Evolutionary conservation across 2,888 invertebrate genomes (phyloP).

Genomic region (Sepiola atlantica): DNA sequence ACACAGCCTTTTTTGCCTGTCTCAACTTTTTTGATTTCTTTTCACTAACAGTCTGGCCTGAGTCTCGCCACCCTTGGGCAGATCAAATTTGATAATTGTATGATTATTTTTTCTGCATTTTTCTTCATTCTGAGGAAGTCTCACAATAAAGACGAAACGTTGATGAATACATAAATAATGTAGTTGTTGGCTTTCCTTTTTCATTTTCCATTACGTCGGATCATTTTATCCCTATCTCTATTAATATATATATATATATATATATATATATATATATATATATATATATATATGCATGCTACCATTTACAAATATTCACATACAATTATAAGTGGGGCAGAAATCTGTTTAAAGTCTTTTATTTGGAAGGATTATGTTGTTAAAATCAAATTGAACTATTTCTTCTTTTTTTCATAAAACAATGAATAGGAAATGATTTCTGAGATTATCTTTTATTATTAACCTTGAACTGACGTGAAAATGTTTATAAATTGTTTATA

Average conservation of each 20-base stretch:
- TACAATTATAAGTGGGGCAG: not conserved
- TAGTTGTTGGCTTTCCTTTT: no score
- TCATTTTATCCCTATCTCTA: not conserved
- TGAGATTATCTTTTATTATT: not conserved
- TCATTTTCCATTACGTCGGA: no score
- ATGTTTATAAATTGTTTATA: constrained; percentile 2
- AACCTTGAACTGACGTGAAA: not conserved
- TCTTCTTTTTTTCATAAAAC: not conserved
- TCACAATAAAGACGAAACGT: no score
- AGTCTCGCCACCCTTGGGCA: no score
- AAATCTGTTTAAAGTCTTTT: not conserved
- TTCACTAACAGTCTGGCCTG: no score
- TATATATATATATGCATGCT: not conserved
- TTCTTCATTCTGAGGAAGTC: no score
- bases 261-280: not conserved
- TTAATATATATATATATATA: not conserved
- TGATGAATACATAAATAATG: no score
- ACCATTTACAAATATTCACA: not conserved
- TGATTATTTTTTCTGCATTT: no score
- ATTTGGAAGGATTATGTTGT: not conserved
- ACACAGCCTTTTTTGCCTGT: no score
- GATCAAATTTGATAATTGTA: no score
- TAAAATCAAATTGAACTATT: not conserved
- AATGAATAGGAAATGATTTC: not conserved
- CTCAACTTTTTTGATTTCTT: no score